These are phyloP conservation scores for Troilus luridus DNA, from an alignment of 2,888 invertebrate species.

Conservation along the genomic window DNA sequence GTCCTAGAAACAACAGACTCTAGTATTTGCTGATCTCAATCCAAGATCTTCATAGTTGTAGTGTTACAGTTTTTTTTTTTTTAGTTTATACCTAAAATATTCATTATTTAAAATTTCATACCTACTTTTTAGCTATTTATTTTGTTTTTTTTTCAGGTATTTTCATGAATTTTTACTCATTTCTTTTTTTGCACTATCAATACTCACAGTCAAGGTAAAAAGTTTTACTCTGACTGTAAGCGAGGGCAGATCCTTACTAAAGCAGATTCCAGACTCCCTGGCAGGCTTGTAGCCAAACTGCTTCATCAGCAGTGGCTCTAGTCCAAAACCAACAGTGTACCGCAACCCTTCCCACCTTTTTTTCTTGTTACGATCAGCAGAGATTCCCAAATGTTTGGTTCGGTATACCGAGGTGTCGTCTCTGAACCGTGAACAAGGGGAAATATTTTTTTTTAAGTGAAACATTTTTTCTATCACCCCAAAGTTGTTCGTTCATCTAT, in stretches of 20 bases:
- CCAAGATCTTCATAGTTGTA: too few relatives aligned
- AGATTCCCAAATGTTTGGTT: not conserved
- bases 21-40: too few relatives aligned
- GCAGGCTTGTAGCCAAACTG: constrained; percentile 20
- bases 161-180: too few relatives aligned
- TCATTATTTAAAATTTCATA: too few relatives aligned
- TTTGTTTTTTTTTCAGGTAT: too few relatives aligned
- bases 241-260: not conserved
- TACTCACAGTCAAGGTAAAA: not conserved
- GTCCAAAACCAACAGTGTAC: constrained; percentile 29
- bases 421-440: not conserved
- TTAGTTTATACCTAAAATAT: too few relatives aligned
- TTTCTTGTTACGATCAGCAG: not conserved
- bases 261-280: not conserved
- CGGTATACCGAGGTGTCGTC: not conserved
- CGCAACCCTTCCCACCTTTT: not conserved
- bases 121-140: too few relatives aligned
- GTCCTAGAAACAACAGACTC: too few relatives aligned
- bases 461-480: too few relatives aligned
- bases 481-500: too few relatives aligned
- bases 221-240: not conserved
- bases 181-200: too few relatives aligned
- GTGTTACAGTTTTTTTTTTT: too few relatives aligned
- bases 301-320: constrained; percentile 40
- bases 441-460: not conserved